A percentile compares a stretch with the other conserved stretches of the same genome.
These are phyloP conservation scores for Andrena fulva DNA, from an alignment of 2,888 invertebrate genomes.

Conservation along the genomic window DNA sequence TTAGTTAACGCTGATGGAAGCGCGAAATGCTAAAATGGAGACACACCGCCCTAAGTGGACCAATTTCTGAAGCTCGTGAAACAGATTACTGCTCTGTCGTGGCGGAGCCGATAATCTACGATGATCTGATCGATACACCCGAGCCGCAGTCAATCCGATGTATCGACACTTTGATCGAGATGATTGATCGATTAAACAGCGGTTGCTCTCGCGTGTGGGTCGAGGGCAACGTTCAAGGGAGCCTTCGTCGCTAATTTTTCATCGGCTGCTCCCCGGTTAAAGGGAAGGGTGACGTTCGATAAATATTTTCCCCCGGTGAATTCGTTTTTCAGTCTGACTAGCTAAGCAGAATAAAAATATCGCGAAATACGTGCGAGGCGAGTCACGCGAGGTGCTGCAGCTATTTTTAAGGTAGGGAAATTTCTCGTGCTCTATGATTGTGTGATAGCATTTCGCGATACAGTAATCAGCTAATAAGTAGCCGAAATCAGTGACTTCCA, in stretches of 20 bases:
- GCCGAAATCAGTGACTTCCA: no score
- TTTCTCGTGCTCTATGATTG: neutral
- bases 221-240: neutral
- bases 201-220: neutral
- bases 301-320: neutral
- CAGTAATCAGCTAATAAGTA: no score
- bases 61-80: slow-evolving; percentile 34
- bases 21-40: slow-evolving; percentile 27
- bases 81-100: slow-evolving; percentile 43
- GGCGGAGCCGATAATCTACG: slow-evolving; percentile 34
- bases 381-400: neutral
- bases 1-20: slow-evolving; percentile 14
- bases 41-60: slow-evolving; percentile 29
- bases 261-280: neutral
- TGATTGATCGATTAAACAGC: slow-evolving; percentile 45
- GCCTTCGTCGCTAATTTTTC: slow-evolving; percentile 17
- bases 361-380: neutral
- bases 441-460: no score
- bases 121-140: slow-evolving; percentile 34
- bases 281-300: neutral
- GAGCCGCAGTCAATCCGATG: slow-evolving; percentile 24
- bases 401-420: neutral
- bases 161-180: slow-evolving; percentile 34
- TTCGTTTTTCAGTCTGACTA: neutral
- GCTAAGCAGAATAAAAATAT: slow-evolving; percentile 1